phyloP scores from a whole-genome alignment of 2,113 vertebrate genomes.

The Neolamprologus devosi region DNA sequence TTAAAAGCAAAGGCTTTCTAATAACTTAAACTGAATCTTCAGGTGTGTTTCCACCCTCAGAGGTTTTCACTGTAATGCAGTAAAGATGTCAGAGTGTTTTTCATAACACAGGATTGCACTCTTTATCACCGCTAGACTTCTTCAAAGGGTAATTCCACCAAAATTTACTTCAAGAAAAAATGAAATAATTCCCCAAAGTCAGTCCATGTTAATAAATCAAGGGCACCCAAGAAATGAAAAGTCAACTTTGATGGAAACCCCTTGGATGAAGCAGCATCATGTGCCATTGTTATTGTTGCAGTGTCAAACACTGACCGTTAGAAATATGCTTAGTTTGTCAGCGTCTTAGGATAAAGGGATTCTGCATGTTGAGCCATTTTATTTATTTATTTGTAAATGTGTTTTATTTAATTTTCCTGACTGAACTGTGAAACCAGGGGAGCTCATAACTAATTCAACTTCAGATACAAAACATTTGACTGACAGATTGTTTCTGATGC shows the following conservation, averaged over 20 bases:
- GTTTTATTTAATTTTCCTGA: conserved; percentile 33
- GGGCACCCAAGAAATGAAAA: not conserved
- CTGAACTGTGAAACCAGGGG: conserved; percentile 69
- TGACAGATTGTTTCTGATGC: conserved; percentile 75
- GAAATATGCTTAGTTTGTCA: conserved; percentile 7
- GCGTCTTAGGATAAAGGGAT: not conserved
- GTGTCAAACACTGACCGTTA: conserved; percentile 46
- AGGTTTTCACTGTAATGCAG: conserved; percentile 50
- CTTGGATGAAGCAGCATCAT: conserved; percentile 21
- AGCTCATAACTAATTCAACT: conserved; percentile 62
- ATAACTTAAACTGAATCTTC: not conserved
- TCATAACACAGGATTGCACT: conserved; percentile 33
- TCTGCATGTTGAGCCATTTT: conserved; percentile 64
- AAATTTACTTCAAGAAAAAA: not conserved
- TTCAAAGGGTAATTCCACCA: conserved; percentile 17
- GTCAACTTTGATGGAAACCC: conserved; percentile 21
- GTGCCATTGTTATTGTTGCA: conserved; percentile 40
- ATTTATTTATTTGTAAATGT: conserved; percentile 48
- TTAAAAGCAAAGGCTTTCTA: not conserved
- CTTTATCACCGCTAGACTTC: conserved; percentile 8
- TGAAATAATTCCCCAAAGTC: not conserved
- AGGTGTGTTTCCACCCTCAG: conserved; percentile 3
- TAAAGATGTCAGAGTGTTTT: conserved; percentile 59
- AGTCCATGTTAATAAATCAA: not conserved
- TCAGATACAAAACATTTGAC: conserved; percentile 63